phyloP scores from a whole-genome alignment of 2,113 vertebrate genomes.

The Corapipo altera region DNA sequence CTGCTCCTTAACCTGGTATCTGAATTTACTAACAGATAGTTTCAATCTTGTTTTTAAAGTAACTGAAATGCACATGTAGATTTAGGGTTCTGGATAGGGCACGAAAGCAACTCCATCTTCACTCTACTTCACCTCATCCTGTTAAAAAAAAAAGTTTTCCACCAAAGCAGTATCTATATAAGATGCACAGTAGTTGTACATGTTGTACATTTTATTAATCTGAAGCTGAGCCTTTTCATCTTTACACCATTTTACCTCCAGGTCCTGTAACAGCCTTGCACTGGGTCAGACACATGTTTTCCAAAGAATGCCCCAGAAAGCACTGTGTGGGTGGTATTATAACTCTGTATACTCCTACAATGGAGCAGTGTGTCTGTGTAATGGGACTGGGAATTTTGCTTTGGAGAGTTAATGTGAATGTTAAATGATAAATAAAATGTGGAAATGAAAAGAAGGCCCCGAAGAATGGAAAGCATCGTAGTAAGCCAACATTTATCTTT shows the following conservation, averaged over 20 bases:
- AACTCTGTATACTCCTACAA: neutral
- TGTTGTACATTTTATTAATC: neutral
- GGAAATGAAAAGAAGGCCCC: neutral
- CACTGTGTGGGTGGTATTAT: neutral
- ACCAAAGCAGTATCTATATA: neutral
- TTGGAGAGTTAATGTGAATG: neutral
- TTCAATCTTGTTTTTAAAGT: neutral
- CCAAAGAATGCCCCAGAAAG: neutral
- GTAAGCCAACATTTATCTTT: neutral
- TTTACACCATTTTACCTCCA: neutral
- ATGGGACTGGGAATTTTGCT: neutral
- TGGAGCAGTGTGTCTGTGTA: neutral
- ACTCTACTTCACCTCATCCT: neutral
- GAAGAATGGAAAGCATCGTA: neutral
- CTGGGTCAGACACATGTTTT: neutral
- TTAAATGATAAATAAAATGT: slow-evolving; percentile 24
- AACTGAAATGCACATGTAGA: neutral
- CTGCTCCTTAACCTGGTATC: neutral
- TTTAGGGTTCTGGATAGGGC: neutral
- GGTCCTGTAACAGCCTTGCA: neutral
- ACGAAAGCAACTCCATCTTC: neutral
- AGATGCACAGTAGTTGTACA: neutral
- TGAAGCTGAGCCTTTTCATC: neutral
- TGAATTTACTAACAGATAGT: neutral
- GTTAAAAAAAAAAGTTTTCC: neutral